Evolutionary conservation across 1,140 invertebrate species (phyloP), one percentile per base, ranked within the genome.

Genomic region (Acromyrmex heyeri): DNA sequence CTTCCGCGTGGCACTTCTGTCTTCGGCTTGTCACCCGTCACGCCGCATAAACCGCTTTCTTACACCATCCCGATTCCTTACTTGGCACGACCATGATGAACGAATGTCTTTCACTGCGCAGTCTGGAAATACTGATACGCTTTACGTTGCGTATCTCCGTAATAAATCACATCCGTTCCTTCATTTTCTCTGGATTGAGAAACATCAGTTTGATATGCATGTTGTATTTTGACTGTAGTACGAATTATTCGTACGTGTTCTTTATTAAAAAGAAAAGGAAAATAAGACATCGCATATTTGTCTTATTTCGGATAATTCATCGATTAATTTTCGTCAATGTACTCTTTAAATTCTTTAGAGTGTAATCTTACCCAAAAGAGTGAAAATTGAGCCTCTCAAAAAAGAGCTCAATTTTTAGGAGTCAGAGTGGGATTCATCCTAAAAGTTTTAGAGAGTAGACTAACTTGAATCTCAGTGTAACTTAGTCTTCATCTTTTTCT

Each of bases 31-130:
- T 83, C 86, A 86, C 57, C 73, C 82, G 61, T 82, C 61, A 75
- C 57, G 69, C 69, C 55, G 69, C 57, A 75, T 48, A 50, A 72
- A 24, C 83, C 21, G 50, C 87, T 90, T 90, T 90, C 87, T 89
- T 86, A 53, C 30, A 3, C 76, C 18, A 64, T 30, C 21, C n/a
- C 64, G 64, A 88, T 76, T 64, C 75, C 70, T 81, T 86, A 81
- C 76, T 77, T 59, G 79, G 82, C 14, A 27, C 79, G 69, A 62
- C 38, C 55, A n/a, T 62, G 69, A 83, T 82, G 67, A 82, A 82
- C 79, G 53, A 82, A 82, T 82, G 67, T 83, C 69, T 73, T 55
- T 21, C 30, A 64, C 50, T 48, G 57, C 64, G 27, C 27, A n/a
- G 16, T 38, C 27, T 59, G 55, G 6, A 69, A 82, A 82, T 38